Conservation (phyloP, 2,113 vertebrate species). For the Pholis gunnellus region DNA sequence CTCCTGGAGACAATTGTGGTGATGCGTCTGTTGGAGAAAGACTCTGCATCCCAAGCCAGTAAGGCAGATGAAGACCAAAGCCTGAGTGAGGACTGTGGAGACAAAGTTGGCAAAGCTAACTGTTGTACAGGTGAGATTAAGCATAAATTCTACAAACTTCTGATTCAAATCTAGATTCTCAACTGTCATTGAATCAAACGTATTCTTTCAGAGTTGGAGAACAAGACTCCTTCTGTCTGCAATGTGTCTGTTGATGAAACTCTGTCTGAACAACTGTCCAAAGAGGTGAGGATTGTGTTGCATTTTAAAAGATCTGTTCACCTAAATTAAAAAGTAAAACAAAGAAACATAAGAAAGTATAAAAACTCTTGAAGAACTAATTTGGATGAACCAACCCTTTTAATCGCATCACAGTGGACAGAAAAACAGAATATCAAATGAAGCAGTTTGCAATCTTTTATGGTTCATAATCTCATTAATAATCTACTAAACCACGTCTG, state of each 20-base stretch:
- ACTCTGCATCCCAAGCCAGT: slow-evolving; percentile 1
- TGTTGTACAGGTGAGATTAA: neutral
- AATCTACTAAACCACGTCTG: neutral
- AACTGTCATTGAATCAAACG: neutral
- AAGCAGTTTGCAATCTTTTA: neutral
- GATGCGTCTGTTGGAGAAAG: slow-evolving; percentile 72
- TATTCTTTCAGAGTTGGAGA: slow-evolving; percentile 2
- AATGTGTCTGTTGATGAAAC: no score
- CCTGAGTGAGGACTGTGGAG: neutral
- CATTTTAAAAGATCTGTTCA: neutral
- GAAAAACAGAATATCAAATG: neutral
- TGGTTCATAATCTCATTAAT: neutral
- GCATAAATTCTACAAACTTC: neutral
- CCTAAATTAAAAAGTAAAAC: neutral
- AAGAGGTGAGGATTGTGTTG: no score
- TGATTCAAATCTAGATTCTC: neutral
- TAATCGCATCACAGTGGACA: no score
- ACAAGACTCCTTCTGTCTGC: no score
- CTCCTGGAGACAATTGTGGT: slow-evolving; percentile 82
- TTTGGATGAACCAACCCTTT: neutral
- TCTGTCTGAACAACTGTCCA: no score
- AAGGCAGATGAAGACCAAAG: neutral
- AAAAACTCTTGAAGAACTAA: neutral
- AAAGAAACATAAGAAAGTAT: neutral
- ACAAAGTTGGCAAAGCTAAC: neutral